Base-by-base conservation (phyloP, 2,888 invertebrate genomes). In the Thera obeliscata region DNA sequence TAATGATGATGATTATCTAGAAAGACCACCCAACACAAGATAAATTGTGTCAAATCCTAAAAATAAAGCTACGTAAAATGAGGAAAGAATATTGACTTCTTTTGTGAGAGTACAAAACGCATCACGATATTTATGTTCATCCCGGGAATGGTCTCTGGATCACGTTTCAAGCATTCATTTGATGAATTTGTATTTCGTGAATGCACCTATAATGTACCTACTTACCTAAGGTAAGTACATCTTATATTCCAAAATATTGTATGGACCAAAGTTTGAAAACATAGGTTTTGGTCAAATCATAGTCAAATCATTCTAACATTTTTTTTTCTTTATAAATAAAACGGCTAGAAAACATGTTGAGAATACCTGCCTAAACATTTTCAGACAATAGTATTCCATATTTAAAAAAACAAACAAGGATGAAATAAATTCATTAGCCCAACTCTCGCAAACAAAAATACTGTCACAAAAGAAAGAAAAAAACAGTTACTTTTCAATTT, bases 131-230 rank as follows among this genome's bases (percentile, higher is more conserved):
- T 88, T 85, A 86, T 78, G 61, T 52, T 91, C 84, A 91, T 91
- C 92, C 90, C 77, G 73, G 74, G 77, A 82, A 81, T 82, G 80
- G 77, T 78, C 80, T 72, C 80, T 81, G 82, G 82, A 88, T 91
- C 92, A 93, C 92, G 92, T 91, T 89, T 87, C 82, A 76, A 80
- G 79, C 88, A 87, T 91, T 90, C 89, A 87, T 88, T 86, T 90
- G 89, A 91, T 85, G 83, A 82, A 87, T 88, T 62, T 7, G 85
- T 83, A 82, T 83, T 81, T 80, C 83, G 81, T 76, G 81, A 84
- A 83, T 80, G 76, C 78, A 78, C n/a, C 78, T 81, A 64, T 41
- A 59, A 52, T 8, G 35, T 59, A 61, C 12, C 9, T 56, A 12
- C 36, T 7, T 46, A 46, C 43, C 9, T 22, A 22, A 22, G 11